Evolutionary conservation across 2,113 vertebrate species (phyloP), one percentile per base, ranked within the genome.

Genomic region (Xiphias gladius): DNA sequence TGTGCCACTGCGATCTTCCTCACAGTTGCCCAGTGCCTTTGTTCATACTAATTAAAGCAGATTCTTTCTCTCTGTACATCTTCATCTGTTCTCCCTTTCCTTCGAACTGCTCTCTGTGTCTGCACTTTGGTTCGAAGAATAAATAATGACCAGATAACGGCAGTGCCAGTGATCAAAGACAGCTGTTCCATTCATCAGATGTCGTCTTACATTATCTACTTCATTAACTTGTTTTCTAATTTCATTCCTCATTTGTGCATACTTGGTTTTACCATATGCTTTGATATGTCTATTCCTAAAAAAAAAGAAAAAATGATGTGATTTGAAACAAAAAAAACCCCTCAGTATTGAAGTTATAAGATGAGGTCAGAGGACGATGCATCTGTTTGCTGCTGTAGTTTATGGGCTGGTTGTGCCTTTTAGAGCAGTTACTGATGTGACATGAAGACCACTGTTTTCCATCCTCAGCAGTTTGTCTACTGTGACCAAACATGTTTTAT

Each of bases 31-130:
- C 95, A 90, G 96, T 92, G 92, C 84, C 96, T 98, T 96, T 97
- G 97, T 95, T 97, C 97, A 95, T 94, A 94, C 95, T 97, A 98
- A 99, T 98, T 98, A 97, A 98, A 97, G 96, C 97, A 93, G 96
- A 96, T 97, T 97, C 97, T 96, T 96, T 96, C 95, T 97, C 95
- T 95, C 96, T 96, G 97, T 97, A 97, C 95, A 93, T 96, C 96
- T 97, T 97, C 96, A 97, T 97, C 96, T 97, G 96, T 96, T 99
- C 96, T 97, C 91, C 85, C 96, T 91, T 90, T 91, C 89, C 90
- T 92, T 91, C 90, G 89, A 86, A 88, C 84, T 57, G 73, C 89
- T 78, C 84, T 84, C 88, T 76, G 88, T 90, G 84, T 91, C 92
- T 92, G 89, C 90, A 86, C 92, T 92, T 90, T 77, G 83, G 88